Percentiles rank a stretch among this genome's conserved stretches.
Conservation (phyloP, 2,888 invertebrate genomes). For the Temnothorax rugatulus region DNA sequence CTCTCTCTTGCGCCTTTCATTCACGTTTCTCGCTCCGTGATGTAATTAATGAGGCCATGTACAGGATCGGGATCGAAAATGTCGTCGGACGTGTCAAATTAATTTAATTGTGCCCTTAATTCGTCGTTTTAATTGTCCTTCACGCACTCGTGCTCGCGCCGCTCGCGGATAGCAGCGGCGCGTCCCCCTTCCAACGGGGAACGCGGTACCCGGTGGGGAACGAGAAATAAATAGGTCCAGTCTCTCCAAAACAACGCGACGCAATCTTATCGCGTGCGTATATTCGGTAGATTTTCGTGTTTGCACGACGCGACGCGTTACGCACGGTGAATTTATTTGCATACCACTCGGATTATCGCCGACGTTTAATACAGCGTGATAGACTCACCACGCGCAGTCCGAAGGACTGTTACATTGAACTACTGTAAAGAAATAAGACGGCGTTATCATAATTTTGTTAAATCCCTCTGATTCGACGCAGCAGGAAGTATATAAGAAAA, state of each 20-base stretch:
- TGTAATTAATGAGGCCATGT: neutral
- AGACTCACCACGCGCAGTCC: conserved; percentile 24
- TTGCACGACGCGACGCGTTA: conserved; percentile 72
- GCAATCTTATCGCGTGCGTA: conserved; percentile 75
- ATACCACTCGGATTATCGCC: conserved; percentile 75
- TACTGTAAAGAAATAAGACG: neutral
- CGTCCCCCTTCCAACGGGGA: conserved; percentile 15
- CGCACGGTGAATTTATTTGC: conserved; percentile 74
- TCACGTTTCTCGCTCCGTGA: neutral
- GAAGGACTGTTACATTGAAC: conserved; percentile 16
- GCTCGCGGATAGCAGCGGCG: neutral
- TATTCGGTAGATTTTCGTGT: conserved; percentile 75
- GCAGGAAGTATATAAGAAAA: neutral
- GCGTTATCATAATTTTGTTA: neutral
- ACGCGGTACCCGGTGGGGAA: neutral
- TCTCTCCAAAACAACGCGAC: conserved; percentile 70
- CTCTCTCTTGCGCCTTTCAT: neutral
- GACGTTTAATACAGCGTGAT: conserved; percentile 67
- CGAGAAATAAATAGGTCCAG: conserved; percentile 71
- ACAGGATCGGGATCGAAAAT: conserved; percentile 32
- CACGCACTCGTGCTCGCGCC: neutral
- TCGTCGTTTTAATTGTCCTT: conserved; percentile 47
- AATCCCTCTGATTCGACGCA: neutral
- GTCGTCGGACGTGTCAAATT: conserved; percentile 55
- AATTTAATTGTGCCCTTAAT: conserved; percentile 48